Evolutionary conservation across 2,113 vertebrate genomes (phyloP).

Genomic region (Empidonax traillii): DNA sequence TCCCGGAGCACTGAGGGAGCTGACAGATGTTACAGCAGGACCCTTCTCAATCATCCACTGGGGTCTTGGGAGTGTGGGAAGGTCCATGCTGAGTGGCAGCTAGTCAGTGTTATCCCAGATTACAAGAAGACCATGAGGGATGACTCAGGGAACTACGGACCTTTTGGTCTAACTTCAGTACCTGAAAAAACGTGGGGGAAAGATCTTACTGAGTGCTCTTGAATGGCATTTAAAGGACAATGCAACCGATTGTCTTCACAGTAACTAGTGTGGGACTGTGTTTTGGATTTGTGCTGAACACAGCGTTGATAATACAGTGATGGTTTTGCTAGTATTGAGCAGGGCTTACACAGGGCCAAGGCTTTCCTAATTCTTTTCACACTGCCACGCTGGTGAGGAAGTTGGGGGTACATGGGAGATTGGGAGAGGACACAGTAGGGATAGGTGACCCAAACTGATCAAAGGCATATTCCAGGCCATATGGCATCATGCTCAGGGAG

Average conservation of each 20-base stretch:
- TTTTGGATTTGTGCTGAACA: not conserved
- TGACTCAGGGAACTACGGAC: not conserved
- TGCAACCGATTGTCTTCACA: not conserved
- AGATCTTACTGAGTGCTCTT: not conserved
- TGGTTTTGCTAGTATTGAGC: not conserved
- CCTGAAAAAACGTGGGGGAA: not conserved
- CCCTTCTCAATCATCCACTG: not conserved
- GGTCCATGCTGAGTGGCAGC: not conserved
- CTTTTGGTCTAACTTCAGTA: not conserved
- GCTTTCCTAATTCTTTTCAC: too few species aligned
- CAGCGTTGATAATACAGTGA: not conserved
- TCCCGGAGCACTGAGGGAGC: not conserved
- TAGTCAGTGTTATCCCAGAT: not conserved
- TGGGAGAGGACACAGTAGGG: too few species aligned
- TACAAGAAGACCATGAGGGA: not conserved
- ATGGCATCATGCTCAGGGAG: too few species aligned
- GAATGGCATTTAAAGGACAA: not conserved
- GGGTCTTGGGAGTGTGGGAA: not conserved
- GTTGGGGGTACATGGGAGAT: too few species aligned
- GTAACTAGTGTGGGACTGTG: not conserved
- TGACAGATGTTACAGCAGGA: not conserved
- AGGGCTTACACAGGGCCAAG: not conserved
- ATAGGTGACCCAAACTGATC: too few species aligned
- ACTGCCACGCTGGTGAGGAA: too few species aligned
- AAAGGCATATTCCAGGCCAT: too few species aligned